A percentile compares a stretch with the other conserved stretches of the same genome.
Conservation (phyloP, 2,888 invertebrate genomes). For the Heteromyza rotundicornis region DNA sequence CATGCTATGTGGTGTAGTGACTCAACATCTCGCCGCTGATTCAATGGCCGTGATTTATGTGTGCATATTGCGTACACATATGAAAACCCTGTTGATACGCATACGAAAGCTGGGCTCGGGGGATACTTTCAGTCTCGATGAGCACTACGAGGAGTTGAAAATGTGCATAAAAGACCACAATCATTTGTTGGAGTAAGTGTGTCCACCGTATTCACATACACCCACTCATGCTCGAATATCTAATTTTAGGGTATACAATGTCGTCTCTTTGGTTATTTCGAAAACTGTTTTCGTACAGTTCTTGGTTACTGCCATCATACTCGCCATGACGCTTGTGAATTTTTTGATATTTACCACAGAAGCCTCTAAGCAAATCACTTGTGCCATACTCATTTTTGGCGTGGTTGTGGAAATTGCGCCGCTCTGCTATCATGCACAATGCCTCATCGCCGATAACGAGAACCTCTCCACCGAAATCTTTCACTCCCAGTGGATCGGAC, state of each 20-base stretch:
- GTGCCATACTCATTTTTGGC: conserved; percentile 27
- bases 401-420: conserved; percentile 32
- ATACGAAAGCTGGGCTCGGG: conserved; percentile 25
- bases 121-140: neutral
- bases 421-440: conserved; percentile 33
- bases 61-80: conserved; percentile 30
- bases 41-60: conserved; percentile 35
- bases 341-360: conserved; percentile 25
- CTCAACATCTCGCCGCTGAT: conserved; percentile 33
- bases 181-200: conserved; percentile 17
- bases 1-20: conserved; percentile 28
- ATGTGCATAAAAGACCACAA: conserved; percentile 25
- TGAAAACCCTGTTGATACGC: conserved; percentile 29
- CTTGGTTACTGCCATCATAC: conserved; percentile 28
- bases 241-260: conserved; percentile 28
- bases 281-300: conserved; percentile 36
- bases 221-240: neutral
- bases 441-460: conserved; percentile 29
- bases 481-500: conserved; percentile 32
- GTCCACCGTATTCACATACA: neutral
- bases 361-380: conserved; percentile 30
- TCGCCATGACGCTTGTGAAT: conserved; percentile 31
- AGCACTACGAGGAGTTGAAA: conserved; percentile 18
- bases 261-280: conserved; percentile 34
- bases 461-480: conserved; percentile 31